phyloP scores from a whole-genome alignment of 2,888 invertebrate genomes.

The Megaustenia siamemsis region DNA sequence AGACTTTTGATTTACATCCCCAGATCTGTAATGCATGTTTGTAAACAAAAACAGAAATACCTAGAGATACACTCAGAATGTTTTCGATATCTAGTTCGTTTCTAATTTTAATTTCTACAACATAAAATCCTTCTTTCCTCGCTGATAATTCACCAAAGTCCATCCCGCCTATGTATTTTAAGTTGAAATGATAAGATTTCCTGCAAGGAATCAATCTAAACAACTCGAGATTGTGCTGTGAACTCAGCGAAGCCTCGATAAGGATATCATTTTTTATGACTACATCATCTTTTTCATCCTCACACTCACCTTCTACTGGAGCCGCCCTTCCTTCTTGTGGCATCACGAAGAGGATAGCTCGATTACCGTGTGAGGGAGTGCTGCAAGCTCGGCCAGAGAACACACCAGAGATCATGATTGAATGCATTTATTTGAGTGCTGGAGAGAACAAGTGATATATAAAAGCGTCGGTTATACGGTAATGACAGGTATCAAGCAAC shows the following conservation, averaged over 20 bases:
- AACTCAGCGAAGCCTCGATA: conserved; percentile 15
- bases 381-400: neutral
- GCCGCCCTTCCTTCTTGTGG: neutral
- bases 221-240: conserved; percentile 31
- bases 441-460: no score
- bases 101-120: neutral
- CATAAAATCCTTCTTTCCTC: neutral
- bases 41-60: neutral
- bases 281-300: conserved; percentile 35
- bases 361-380: neutral
- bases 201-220: conserved; percentile 28
- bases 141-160: neutral
- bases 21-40: neutral
- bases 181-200: conserved; percentile 14
- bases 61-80: neutral
- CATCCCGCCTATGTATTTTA: neutral
- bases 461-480: no score
- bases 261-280: conserved; percentile 22
- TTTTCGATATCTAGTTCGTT: neutral
- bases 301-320: conserved; percentile 15
- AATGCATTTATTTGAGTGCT: neutral
- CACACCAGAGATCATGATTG: neutral
- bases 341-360: neutral
- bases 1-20: neutral
- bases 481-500: no score